Percentiles rank a stretch among this genome's conserved stretches.
Conservation (phyloP, 2,113 vertebrate species). For the Gobiocypris rarus region DNA sequence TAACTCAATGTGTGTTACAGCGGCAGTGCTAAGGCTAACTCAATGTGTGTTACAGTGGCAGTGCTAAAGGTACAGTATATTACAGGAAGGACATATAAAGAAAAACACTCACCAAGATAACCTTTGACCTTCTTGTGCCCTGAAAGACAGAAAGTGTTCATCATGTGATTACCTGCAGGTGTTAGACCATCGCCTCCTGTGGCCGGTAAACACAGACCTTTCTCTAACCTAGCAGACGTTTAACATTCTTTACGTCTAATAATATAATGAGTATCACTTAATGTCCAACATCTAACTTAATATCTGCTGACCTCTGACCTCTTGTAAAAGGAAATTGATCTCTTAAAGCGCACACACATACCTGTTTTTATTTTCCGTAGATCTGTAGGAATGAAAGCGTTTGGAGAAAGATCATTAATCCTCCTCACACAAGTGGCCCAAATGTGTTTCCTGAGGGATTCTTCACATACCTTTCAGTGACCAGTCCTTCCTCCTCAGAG, state of each 20-base stretch:
- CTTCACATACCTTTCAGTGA: slow-evolving; percentile 67
- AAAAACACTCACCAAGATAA: slow-evolving; percentile 70
- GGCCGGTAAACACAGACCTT: too few species aligned
- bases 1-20: too few species aligned
- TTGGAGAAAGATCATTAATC: background rate
- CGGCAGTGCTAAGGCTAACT: too few species aligned
- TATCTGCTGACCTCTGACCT: background rate
- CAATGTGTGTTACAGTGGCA: too few species aligned
- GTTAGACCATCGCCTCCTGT: too few species aligned
- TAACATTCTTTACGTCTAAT: too few species aligned
- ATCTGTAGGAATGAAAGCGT: slow-evolving; percentile 4
- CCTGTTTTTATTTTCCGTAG: slow-evolving; percentile 36
- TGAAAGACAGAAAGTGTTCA: slow-evolving; percentile 41
- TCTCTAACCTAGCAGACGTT: too few species aligned
- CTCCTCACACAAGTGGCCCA: background rate
- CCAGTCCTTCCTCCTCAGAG: slow-evolving; percentile 71
- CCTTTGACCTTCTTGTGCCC: slow-evolving; percentile 73
- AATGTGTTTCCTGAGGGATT: background rate
- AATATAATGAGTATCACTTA: too few species aligned
- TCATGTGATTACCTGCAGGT: too few species aligned
- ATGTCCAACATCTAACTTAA: background rate
- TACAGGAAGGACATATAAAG: background rate
- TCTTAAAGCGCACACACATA: background rate
- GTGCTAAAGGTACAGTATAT: too few species aligned
- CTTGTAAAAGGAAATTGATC: background rate